Conservation (phyloP, 2,113 vertebrate genomes). For the Bostrychus sinensis region DNA sequence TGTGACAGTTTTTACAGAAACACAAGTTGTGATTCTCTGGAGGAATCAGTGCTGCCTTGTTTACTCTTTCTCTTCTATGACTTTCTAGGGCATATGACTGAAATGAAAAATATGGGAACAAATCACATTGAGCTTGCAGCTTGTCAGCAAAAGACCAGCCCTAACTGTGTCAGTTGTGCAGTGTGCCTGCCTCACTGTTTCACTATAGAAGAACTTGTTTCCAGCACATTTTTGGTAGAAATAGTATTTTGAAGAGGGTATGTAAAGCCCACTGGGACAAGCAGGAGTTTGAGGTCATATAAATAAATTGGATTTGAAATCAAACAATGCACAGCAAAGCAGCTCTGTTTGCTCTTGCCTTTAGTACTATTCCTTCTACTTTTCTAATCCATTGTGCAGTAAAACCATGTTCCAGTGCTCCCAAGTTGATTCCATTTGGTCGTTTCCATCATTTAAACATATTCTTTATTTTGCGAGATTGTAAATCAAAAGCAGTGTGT, state of each 20-base stretch:
- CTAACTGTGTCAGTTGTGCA: slow-evolving; percentile 15
- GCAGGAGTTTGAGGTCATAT: slow-evolving; percentile 23
- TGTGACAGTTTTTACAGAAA: slow-evolving; percentile 17
- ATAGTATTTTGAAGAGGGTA: slow-evolving; percentile 5
- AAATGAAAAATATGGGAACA: slow-evolving; percentile 24
- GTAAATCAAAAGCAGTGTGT: slow-evolving; percentile 1
- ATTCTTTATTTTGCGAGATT: slow-evolving; percentile 7
- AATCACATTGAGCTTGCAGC: slow-evolving; percentile 29
- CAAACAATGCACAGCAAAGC: slow-evolving; percentile 19
- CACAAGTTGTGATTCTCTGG: slow-evolving; percentile 11
- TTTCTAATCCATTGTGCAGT: slow-evolving; percentile 27
- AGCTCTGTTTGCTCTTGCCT: slow-evolving; percentile 4
- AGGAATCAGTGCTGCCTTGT: slow-evolving; percentile 15
- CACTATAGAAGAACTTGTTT: slow-evolving; percentile 6
- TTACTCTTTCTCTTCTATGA: slow-evolving; percentile 11
- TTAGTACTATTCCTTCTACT: slow-evolving; percentile 12
- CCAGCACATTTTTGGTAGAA: slow-evolving; percentile 7
- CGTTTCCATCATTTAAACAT: slow-evolving; percentile 20
- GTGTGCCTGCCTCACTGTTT: slow-evolving; percentile 19
- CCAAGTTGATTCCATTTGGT: background rate
- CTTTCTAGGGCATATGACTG: slow-evolving; percentile 13
- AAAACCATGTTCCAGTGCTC: slow-evolving; percentile 11
- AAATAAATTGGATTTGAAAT: slow-evolving; percentile 40
- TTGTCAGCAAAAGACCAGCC: slow-evolving; percentile 25
- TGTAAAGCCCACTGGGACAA: slow-evolving; percentile 9